Percentiles rank a stretch among this genome's conserved stretches.
phyloP scores from a whole-genome alignment of 2,113 vertebrate genomes.

The Dipodomys spectabilis region DNA sequence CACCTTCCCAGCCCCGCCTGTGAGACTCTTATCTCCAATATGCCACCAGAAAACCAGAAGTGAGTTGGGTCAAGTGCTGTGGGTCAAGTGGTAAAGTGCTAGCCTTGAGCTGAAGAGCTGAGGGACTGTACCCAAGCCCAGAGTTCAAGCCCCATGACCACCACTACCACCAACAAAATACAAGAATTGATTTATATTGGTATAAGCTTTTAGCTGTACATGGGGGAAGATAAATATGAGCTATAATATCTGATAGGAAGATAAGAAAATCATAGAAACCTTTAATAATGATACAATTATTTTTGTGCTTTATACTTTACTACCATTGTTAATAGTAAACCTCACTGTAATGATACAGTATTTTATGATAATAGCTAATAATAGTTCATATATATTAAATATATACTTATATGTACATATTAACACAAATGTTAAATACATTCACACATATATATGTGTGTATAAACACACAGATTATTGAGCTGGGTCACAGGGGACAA shows the following conservation, averaged over 20 bases:
- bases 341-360: not conserved
- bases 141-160: too few relatives aligned
- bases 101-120: too few relatives aligned
- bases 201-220: not conserved
- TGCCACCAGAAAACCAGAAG: too few relatives aligned
- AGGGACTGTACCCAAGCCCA: too few relatives aligned
- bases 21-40: too few relatives aligned
- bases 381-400: not conserved
- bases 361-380: slow-evolving; percentile 42
- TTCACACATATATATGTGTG: not conserved
- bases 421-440: not conserved
- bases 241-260: slow-evolving; percentile 35
- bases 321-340: slow-evolving; percentile 20
- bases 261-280: slow-evolving; percentile 9
- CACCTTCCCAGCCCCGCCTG: too few relatives aligned
- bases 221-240: slow-evolving; percentile 29
- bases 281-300: slow-evolving; percentile 35
- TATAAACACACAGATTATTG: not conserved
- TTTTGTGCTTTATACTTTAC: slow-evolving; percentile 31
- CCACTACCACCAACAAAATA: too few relatives aligned
- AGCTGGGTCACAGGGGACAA: slow-evolving; percentile 4
- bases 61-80: too few relatives aligned
- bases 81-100: too few relatives aligned
- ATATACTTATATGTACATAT: not conserved
- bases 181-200: not conserved